Base-by-base conservation (phyloP, 2,113 vertebrate genomes). In the Seriola dumerili region DNA sequence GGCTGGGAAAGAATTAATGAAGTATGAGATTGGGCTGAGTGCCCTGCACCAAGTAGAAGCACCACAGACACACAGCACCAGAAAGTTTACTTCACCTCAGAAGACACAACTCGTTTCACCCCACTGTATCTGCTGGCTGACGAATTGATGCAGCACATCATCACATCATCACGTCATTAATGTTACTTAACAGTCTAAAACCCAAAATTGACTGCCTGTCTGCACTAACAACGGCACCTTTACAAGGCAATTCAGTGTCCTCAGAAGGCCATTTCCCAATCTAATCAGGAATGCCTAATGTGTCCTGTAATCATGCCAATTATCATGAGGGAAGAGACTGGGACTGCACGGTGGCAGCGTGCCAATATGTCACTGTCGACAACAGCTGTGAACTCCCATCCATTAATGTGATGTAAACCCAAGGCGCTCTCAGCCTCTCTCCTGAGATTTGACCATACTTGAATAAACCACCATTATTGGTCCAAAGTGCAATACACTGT, bases 1-100 rank as follows among this genome's bases (percentile, higher is more conserved):
- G 83, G 68, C 86, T 92, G 80, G 77, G 88, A 89, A 93, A 93
- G 80, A 84, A 94, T 91, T 93, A 88, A 94, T 89, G 84, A 88
- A 89, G 83, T 92, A 90, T 93, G 89, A 94, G 82, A 82, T 85
- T 85, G 72, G 88, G 83, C 89, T 50, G n/a, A 59, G 36, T 61
- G 63, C 83, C 74, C 68, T 38, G 69, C 54, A 32, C 69, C 58
- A 38, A 74, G 58, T 13, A 40, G 77, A 67, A 64, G 76, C 63
- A 54, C 81, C 72, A 23, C 74, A 76, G 58, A 25, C n/a, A 70
- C 78, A 38, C 29, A 63, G 59, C 25, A 40, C 17, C 71, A 72
- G 48, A 83, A 76, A 67, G 57, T 82, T 76, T 34, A 83, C 32
- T 25, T 88, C 34, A 72, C 34, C 70, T 85, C 57, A 61, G 59